Evolutionary conservation across 2,113 vertebrate genomes (phyloP), one percentile per base, ranked within the genome.

Genomic region (Brachypteracias leptosomus): DNA sequence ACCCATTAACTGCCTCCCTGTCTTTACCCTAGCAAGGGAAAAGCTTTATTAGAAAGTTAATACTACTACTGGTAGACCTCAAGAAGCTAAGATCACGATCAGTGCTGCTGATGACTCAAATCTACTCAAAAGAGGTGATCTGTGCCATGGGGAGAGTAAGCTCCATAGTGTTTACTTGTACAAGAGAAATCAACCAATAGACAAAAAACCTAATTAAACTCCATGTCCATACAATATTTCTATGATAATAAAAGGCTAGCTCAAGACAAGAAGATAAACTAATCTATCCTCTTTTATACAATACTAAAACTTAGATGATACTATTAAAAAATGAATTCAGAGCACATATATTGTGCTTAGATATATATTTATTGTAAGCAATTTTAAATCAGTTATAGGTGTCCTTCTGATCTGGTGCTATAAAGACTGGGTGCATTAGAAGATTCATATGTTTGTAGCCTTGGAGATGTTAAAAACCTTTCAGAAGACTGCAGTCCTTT

Each of bases 261-360:
- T 95, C 26, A 46, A 97, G 92, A 96, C 85, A n/a, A n/a, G n/a
- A n/a, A n/a, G n/a, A n/a, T n/a, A n/a, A n/a, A n/a, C n/a, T n/a
- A n/a, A n/a, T n/a, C n/a, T n/a, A n/a, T n/a, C n/a, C n/a, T n/a
- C n/a, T n/a, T n/a, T n/a, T n/a, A n/a, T n/a, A n/a, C n/a, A 96
- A 97, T 92, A 76, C 70, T 96, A 96, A 96, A 96, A 84, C 92
- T 97, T 92, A 95, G 86, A 92, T 91, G 74, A 86, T 75, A 81
- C 83, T 97, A 85, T 90, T 6, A 94, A 90, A 97, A 88, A 88
- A 94, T 85, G 26, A 78, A 78, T 94, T 96, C 77, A 88, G 70
- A 88, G 47, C 66, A 96, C 35, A n/a, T n/a, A n/a, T n/a, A n/a
- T n/a, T n/a, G n/a, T n/a, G n/a, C n/a, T n/a, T n/a, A 49, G 68